Evolutionary conservation across 2,888 invertebrate genomes (phyloP).

Genomic region (Drosophila nr. medialis): DNA sequence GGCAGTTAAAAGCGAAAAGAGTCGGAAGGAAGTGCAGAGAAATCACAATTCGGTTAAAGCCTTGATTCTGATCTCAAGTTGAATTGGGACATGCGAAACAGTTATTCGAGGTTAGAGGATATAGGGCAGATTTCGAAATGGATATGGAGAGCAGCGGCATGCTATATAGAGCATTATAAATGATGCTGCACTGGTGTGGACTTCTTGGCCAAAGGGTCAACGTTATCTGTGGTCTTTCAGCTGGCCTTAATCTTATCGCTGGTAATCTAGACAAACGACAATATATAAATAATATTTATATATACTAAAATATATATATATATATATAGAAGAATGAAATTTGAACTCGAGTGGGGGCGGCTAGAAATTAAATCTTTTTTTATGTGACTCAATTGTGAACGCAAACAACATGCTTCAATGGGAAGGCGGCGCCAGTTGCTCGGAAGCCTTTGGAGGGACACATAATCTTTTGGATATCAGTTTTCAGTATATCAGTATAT

Average conservation of each 20-base stretch:
- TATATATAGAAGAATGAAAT: too few species aligned
- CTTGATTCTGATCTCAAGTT: neutral
- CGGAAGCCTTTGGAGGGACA: neutral
- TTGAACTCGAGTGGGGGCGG: too few species aligned
- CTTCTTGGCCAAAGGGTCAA: neutral
- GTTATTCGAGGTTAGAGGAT: too few species aligned
- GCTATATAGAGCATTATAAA: neutral
- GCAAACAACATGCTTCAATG: neutral
- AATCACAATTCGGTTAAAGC: neutral
- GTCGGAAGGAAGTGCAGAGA: neutral
- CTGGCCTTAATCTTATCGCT: neutral
- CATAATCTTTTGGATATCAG: neutral
- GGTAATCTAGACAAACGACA: neutral
- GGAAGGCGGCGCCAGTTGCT: slow-evolving; percentile 2
- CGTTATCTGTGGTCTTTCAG: neutral
- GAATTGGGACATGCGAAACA: too few species aligned
- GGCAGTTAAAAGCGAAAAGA: neutral
- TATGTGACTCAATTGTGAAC: neutral
- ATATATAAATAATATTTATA: neutral
- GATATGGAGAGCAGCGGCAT: neutral
- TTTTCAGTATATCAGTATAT: neutral
- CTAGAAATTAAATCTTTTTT: slow-evolving; percentile 6
- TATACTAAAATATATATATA: neutral
- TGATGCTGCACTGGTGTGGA: neutral
- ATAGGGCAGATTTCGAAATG: neutral